phyloP scores from a whole-genome alignment of 1,140 invertebrate genomes.

The Lordiphosa collinella region DNA sequence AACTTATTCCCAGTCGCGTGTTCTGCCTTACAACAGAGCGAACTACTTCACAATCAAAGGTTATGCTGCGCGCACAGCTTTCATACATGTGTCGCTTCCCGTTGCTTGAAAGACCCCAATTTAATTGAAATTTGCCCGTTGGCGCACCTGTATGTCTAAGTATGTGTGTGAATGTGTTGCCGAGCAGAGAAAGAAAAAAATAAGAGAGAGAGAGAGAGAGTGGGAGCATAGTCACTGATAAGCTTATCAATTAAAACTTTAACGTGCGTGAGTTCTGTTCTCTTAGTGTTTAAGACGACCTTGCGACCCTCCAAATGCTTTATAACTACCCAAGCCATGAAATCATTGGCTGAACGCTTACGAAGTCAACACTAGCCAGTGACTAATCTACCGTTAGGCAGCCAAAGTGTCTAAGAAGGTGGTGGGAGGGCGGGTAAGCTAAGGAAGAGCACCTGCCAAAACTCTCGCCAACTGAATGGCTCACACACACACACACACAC shows the following conservation, averaged over 20 bases:
- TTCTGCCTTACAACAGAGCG: too few species aligned
- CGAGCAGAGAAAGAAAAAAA: too few species aligned
- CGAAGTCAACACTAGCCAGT: not conserved
- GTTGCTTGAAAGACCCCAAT: too few species aligned
- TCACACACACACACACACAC: constrained; percentile 5
- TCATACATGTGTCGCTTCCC: too few species aligned
- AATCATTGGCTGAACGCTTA: constrained; percentile 1
- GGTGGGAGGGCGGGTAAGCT: not conserved
- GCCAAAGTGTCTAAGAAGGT: constrained; percentile 2
- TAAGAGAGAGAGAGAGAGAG: not conserved
- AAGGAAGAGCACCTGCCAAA: constrained; percentile 18
- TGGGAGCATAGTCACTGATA: not conserved
- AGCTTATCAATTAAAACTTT: constrained; percentile 22
- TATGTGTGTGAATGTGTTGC: not conserved
- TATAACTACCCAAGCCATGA: not conserved
- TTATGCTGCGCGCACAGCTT: too few species aligned
- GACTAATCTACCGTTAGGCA: constrained; percentile 26
- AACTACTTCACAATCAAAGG: too few species aligned
- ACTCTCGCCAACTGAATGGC: not conserved
- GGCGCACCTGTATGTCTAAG: not conserved
- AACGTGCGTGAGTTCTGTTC: constrained; percentile 12
- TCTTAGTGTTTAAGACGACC: constrained; percentile 6
- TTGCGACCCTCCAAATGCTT: constrained; percentile 1
- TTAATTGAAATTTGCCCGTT: too few species aligned
- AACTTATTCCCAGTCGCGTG: too few species aligned